Evolutionary conservation across 2,888 invertebrate genomes (phyloP), one percentile per base, ranked within the genome.

Genomic region (Drosophila kanekoi): DNA sequence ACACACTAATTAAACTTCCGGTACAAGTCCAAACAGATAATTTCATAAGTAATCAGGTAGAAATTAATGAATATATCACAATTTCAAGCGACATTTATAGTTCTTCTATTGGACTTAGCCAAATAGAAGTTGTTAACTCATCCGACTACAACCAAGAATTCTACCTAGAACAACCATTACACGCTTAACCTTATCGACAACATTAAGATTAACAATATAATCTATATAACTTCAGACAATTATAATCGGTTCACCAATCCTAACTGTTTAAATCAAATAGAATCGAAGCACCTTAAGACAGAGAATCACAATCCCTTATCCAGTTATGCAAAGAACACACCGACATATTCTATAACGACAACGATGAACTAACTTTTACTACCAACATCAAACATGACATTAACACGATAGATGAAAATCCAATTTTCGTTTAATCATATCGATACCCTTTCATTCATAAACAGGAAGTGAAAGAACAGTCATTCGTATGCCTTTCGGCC

Each of bases 401-500:
- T 9, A 32, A 11, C 18, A 48, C 18, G 20, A 49, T 10, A n/a
- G 37, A 37, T 20, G n/a, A 49, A 4, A 49, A n/a, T 3, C 49
- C 20, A 2, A 20, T 37, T n/a, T 20, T n/a, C n/a, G 37, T 49
- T 5, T 23, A 37, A 20, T 33, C 35, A 14, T 37, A 37, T 20
- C 20, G 49, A 0, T 37, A 49, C n/a, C 37, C 37, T 8, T 49
- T 37, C n/a, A n/a, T 33, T 4, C 5, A 33, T 33, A 37, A 37
- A 37, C 35, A 37, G 13, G 49, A 49, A 38, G 40, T 52, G 6
- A 52, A 41, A 16, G 32, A 52, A 16, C 40, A 52, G 28, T 56
- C 20, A 6, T 62, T 4, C 18, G 56, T 4, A 62, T 62, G 62
- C 49, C 38, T 3, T 63, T 59, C 28, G 59, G 59, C 0, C 9